phyloP scores from a whole-genome alignment of 2,888 invertebrate species.

The Hyles lineata region DNA sequence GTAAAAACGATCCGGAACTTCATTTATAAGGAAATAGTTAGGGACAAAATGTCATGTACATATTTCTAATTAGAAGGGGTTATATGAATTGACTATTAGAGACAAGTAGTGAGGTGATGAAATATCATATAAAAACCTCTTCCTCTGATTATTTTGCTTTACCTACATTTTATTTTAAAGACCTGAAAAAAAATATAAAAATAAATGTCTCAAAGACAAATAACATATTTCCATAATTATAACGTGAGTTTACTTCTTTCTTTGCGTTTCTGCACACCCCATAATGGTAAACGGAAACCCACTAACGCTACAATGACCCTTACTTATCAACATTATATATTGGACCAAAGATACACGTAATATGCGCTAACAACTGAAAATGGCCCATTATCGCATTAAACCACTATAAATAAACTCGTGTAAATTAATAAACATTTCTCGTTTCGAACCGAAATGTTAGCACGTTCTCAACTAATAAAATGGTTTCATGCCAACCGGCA shows the following conservation, averaged over 20 bases:
- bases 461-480: slow-evolving; percentile 47
- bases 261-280: neutral
- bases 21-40: neutral
- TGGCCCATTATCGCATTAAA: slow-evolving; percentile 21
- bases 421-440: slow-evolving; percentile 29
- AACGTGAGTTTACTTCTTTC: neutral
- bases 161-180: too few species aligned
- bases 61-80: too few species aligned
- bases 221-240: too few species aligned
- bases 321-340: slow-evolving; percentile 18
- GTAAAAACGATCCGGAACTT: neutral
- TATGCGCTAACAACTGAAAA: slow-evolving; percentile 19
- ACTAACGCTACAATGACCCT: neutral
- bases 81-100: too few species aligned
- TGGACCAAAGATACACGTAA: neutral
- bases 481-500: slow-evolving; percentile 67
- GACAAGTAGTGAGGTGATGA: too few species aligned
- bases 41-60: too few species aligned
- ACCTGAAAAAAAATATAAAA: too few species aligned
- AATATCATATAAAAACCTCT: too few species aligned
- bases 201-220: too few species aligned
- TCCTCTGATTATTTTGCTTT: too few species aligned
- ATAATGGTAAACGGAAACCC: neutral
- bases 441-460: slow-evolving; percentile 45
- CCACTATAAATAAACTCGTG: slow-evolving; percentile 20